These are phyloP conservation scores for Trogon surrucura DNA, from an alignment of 2,113 vertebrate genomes.

Conservation along the genomic window DNA sequence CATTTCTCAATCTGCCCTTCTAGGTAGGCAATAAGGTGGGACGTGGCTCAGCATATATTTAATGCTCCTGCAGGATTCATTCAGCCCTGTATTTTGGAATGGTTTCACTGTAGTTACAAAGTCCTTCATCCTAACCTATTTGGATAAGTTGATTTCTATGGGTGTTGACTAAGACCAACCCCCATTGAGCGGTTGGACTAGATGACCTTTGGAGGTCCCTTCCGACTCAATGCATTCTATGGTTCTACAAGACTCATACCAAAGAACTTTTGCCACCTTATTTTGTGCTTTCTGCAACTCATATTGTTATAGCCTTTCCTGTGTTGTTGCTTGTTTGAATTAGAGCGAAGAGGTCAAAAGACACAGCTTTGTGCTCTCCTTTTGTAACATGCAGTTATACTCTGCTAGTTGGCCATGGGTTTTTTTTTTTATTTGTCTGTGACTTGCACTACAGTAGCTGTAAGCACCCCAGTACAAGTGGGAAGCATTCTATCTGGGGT, in stretches of 20 bases:
- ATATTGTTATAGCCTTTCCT: not conserved
- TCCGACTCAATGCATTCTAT: too few relatives aligned
- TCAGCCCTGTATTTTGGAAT: not conserved
- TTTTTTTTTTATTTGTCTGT: not conserved
- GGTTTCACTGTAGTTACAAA: not conserved
- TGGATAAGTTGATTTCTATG: not conserved
- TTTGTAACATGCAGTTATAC: not conserved
- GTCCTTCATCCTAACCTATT: not conserved
- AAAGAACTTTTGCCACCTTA: not conserved
- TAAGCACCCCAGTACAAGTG: not conserved
- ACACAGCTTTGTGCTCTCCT: not conserved
- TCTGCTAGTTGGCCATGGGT: not conserved
- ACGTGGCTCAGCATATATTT: not conserved
- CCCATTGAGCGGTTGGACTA: too few relatives aligned
- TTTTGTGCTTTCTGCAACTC: not conserved
- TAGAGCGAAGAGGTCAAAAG: not conserved
- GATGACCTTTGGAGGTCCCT: too few relatives aligned
- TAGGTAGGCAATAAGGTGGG: not conserved
- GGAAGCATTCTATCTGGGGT: not conserved
- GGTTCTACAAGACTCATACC: not conserved
- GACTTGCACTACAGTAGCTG: not conserved
- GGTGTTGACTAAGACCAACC: not conserved
- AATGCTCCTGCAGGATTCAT: not conserved
- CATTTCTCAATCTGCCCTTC: not conserved
- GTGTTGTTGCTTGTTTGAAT: not conserved